Evolutionary conservation across 2,888 invertebrate genomes (phyloP).

Genomic region (Calameuta idolon): DNA sequence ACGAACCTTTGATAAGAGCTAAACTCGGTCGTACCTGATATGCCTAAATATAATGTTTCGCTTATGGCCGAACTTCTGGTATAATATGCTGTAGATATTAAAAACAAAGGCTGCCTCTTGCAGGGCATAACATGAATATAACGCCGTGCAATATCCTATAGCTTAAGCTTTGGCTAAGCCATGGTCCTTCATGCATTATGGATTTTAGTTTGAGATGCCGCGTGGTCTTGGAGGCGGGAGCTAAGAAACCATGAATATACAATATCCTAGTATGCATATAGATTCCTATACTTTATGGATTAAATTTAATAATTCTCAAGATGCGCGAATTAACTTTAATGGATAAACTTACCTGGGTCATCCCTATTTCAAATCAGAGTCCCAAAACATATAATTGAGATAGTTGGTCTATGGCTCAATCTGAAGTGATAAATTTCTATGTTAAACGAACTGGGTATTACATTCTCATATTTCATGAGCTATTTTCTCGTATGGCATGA

Average conservation of each 20-base stretch:
- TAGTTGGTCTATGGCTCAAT: not conserved
- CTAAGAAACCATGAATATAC: conserved; percentile 68
- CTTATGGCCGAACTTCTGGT: conserved; percentile 33
- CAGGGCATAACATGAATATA: conserved; percentile 66
- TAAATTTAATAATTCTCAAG: conserved; percentile 57
- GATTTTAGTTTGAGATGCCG: conserved; percentile 61
- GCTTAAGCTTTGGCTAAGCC: conserved; percentile 57
- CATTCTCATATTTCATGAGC: not conserved
- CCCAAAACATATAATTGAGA: not conserved
- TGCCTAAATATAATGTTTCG: not conserved
- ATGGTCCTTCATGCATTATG: conserved; percentile 66
- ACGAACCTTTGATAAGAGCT: not conserved
- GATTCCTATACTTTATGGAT: conserved; percentile 55
- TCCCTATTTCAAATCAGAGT: too few species aligned
- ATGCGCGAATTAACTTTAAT: not conserved
- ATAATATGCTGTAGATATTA: conserved; percentile 55
- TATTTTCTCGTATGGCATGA: not conserved
- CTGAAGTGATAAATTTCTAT: not conserved
- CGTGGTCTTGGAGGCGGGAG: conserved; percentile 44
- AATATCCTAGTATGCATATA: conserved; percentile 60
- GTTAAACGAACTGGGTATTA: not conserved
- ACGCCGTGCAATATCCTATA: conserved; percentile 63
- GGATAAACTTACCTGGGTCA: not conserved
- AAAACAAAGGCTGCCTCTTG: conserved; percentile 62
- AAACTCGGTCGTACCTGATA: not conserved